Conservation (phyloP, 2,797 vertebrate genomes). For the Aldrovandia affinis region DNA sequence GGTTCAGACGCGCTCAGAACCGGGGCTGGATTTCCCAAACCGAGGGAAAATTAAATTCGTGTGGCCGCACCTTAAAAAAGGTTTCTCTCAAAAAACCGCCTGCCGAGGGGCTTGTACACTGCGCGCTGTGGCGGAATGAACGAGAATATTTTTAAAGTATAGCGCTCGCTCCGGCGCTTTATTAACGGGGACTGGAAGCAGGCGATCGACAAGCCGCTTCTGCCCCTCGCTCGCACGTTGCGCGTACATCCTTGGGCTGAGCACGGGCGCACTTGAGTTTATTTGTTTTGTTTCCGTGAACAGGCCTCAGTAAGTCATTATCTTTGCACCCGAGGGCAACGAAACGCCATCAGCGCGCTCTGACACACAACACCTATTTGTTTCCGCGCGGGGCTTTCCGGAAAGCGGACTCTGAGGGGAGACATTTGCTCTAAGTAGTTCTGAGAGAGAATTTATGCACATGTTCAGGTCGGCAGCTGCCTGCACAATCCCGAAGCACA, state of each 20-base stretch:
- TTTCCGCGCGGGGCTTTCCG: background rate
- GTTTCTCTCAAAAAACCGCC: too few species aligned
- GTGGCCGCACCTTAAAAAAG: too few species aligned
- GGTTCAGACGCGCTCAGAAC: too few species aligned
- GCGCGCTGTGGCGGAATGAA: too few species aligned
- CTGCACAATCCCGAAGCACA: constrained; percentile 30
- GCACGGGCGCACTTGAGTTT: background rate
- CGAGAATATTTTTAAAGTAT: too few species aligned
- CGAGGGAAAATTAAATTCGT: too few species aligned
- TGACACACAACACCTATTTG: background rate
- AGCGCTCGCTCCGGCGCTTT: too few species aligned
- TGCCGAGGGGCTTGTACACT: too few species aligned
- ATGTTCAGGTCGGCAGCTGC: constrained; percentile 44
- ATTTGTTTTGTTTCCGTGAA: background rate
- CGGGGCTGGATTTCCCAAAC: too few species aligned
- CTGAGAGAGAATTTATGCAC: constrained; percentile 42
- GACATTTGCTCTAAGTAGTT: constrained; percentile 44
- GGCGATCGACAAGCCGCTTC: background rate
- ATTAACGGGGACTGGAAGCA: background rate
- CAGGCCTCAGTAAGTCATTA: background rate
- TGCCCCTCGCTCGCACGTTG: background rate
- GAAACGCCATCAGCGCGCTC: background rate
- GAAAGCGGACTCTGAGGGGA: constrained; percentile 22
- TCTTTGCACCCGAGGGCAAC: background rate
- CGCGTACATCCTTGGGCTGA: background rate